Base-by-base conservation (phyloP, 1,140 invertebrate species). In the Drosophila cardini region DNA sequence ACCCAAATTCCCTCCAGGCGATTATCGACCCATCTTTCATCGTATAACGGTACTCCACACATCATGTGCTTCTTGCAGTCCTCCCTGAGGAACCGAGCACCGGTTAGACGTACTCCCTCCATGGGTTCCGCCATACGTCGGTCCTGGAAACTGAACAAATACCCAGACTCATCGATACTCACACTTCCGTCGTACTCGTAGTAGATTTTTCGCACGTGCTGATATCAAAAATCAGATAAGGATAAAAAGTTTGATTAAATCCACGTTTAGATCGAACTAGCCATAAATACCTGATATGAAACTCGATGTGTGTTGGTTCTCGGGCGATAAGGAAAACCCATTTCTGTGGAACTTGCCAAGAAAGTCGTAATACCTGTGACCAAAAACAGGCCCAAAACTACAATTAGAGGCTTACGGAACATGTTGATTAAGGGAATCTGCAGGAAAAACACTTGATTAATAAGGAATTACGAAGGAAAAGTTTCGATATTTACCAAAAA, bases 261-360 rank as follows among this genome's bases (percentile, higher is more conserved):
- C 15, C 15, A 13, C 18, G 18, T 6, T 42, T 56, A 9, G 9
- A 52, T 13, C 32, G 32, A 1, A 9, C 4, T 1, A 90, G 93
- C 93, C 95, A 94, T 72, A 58, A 13, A 34, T 93, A 92, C 62
- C 96, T 93, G 93, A 95, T 94, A 81, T 1, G 36, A 11, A 2
- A 95, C 94, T 70, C 95, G 91, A 85, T 95, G 93, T 4, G 94
- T 94, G 15, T 95, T 94, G 9, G 94, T 94, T 38, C 95, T 94
- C 1, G 93, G 94, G 72, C 94, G 94, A 81, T 96, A 97, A 2
- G 96, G 96, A 91, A 96, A 96, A 30, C 96, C 96, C 15, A 96
- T 80, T 5, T 95, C 94, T 9, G 95, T 95, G 38, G 95, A 89
- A 69, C 57, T 45, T 1, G 95, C 93, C 50, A 95, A 42, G 94